These are phyloP conservation scores for Mastigias papua DNA, from an alignment of 30 jellyfish, hydroid and myxozoan species.

Conservation along the genomic window DNA sequence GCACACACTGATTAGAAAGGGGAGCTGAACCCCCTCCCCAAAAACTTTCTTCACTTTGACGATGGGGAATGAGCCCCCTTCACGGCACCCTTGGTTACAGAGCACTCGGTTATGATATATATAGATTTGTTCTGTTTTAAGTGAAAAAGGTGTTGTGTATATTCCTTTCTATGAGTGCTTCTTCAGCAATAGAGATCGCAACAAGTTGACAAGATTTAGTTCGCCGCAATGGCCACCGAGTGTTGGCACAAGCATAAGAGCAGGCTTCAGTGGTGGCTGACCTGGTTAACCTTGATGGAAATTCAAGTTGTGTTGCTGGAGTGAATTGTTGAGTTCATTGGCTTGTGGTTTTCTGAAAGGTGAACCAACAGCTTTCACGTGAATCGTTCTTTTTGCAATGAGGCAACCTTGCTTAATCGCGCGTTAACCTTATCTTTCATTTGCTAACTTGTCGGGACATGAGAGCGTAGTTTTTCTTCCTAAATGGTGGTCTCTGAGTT, in stretches of 20 bases:
- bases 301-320: conserved; percentile 1
- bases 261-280: not conserved
- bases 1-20: too few species aligned
- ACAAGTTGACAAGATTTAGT: not conserved
- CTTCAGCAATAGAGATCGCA: too few species aligned
- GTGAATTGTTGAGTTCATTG: not conserved
- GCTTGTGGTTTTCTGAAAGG: not conserved
- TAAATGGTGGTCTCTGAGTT: too few species aligned
- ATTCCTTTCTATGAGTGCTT: too few species aligned
- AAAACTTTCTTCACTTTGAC: too few species aligned
- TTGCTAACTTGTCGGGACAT: conserved; percentile 1
- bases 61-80: too few species aligned
- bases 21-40: too few species aligned
- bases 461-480: not conserved
- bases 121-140: too few species aligned
- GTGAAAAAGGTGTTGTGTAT: too few species aligned
- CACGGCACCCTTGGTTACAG: too few species aligned
- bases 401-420: not conserved
- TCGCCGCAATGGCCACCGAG: not conserved
- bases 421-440: not conserved
- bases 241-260: not conserved
- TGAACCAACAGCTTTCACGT: not conserved
- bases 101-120: too few species aligned
- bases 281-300: not conserved
- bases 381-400: not conserved